Evolutionary conservation across 2,888 invertebrate genomes (phyloP), one percentile per base, ranked within the genome.

Genomic region (Drosophila atripex): DNA sequence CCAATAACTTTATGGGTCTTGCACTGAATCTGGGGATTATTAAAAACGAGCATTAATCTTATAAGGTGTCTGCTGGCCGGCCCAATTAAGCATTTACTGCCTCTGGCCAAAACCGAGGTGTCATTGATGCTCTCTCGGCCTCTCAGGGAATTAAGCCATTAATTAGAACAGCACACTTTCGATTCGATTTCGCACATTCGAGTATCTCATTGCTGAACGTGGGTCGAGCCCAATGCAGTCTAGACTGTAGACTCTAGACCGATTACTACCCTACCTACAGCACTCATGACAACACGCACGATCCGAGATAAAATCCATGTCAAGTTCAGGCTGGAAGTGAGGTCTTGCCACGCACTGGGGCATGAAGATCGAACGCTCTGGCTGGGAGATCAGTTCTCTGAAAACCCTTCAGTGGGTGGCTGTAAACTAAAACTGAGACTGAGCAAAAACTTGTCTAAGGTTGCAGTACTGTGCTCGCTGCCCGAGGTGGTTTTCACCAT

Each of bases 141-240:
- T 51, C n/a, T n/a, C n/a, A 52, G 45, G 56, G 46, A 70, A 80
- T 75, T 43, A 57, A 75, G 69, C 54, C 70, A 87, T 75, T 78
- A 76, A 87, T 76, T 78, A 72, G 78, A 87, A 78, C 82, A 84
- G 35, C 54, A 56, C 59, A 45, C 65, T 72, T 61, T 71, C 63
- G 69, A 76, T 83, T 58, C 66, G 43, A 18, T 11, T 35, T 35
- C 35, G 35, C 35, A 35, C n/a, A 35, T 35, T 35, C 28, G 25
- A 28, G 25, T 50, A 60, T 18, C 57, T 71, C 87, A 87, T 80
- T 80, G 82, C 51, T 75, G 70, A 41, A 63, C 86, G 80, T 82
- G 82, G 80, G 80, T 57, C 41, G 75, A 50, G 52, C 60, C 83
- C 88, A 82, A 87, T 82, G 82, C 83, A 87, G 88, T 80, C 80